Percentiles rank a stretch among this genome's conserved stretches.
phyloP scores from a whole-genome alignment of 1,140 invertebrate species.

The Neelides sp. region DNA sequence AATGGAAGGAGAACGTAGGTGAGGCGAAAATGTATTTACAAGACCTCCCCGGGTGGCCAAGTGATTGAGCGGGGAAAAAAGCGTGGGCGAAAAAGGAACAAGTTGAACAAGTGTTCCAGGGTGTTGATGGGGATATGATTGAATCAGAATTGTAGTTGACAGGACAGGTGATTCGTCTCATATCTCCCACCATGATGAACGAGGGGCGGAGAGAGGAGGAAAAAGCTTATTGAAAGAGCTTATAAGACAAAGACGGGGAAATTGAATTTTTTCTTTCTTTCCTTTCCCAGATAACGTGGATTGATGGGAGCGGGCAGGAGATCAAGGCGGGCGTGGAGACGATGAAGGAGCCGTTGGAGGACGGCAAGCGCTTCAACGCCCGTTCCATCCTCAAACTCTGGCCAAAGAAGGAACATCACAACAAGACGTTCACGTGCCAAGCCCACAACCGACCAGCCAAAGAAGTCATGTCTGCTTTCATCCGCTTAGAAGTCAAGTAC shows the following conservation, averaged over 20 bases:
- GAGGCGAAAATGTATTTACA: too few relatives aligned
- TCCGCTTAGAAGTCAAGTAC: constrained; percentile 71
- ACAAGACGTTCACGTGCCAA: constrained; percentile 80
- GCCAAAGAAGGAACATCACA: constrained; percentile 73
- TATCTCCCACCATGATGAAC: too few relatives aligned
- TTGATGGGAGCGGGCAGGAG: constrained; percentile 66
- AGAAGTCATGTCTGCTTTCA: constrained; percentile 56
- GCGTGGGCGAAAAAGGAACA: too few relatives aligned
- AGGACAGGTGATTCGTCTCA: too few relatives aligned
- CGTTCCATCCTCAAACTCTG: constrained; percentile 70
- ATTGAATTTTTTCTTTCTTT: constrained; percentile 32
- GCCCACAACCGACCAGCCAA: constrained; percentile 54
- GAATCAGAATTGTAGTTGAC: too few relatives aligned
- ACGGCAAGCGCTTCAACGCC: constrained; percentile 65
- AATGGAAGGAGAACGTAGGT: too few relatives aligned
- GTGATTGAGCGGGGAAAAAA: too few relatives aligned
- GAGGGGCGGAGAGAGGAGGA: too few relatives aligned
- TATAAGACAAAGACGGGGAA: too few relatives aligned
- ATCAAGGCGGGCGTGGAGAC: constrained; percentile 60
- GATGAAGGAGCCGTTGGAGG: constrained; percentile 52
- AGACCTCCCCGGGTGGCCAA: too few relatives aligned
- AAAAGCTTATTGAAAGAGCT: background rate
- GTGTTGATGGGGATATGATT: too few relatives aligned
- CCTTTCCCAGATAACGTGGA: constrained; percentile 68
- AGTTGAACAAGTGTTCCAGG: too few relatives aligned